phyloP scores from a whole-genome alignment of 2,113 vertebrate genomes.

The Pygoscelis adeliae region DNA sequence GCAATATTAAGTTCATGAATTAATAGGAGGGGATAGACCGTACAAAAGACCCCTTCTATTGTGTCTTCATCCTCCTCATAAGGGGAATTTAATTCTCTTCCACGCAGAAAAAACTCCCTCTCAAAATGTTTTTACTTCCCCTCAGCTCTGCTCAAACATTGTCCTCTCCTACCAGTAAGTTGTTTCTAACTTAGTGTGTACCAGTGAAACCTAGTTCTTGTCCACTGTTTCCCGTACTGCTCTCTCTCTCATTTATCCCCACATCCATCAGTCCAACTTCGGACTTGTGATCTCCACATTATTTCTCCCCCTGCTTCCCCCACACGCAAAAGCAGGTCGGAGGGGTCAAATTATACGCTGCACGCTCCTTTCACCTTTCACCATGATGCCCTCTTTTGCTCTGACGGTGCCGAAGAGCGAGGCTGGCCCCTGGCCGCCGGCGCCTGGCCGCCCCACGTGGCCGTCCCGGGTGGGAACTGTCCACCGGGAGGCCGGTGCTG shows the following conservation, averaged over 20 bases:
- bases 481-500: neutral
- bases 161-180: neutral
- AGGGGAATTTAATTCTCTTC: neutral
- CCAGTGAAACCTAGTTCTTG: neutral
- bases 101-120: neutral
- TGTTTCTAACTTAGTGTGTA: neutral
- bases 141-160: neutral
- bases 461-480: neutral
- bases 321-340: neutral
- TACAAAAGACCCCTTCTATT: neutral
- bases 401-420: fast-evolving
- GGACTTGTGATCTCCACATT: fast-evolving
- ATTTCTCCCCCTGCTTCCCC: neutral
- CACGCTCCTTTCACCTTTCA: fast-evolving
- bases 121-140: neutral
- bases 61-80: neutral
- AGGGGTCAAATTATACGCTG: fast-evolving
- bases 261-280: neutral
- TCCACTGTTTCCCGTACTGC: neutral
- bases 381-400: fast-evolving
- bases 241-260: neutral
- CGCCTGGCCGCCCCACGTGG: fast-evolving
- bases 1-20: neutral
- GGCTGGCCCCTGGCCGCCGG: neutral
- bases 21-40: neutral